phyloP scores from a whole-genome alignment of 2,797 vertebrate genomes.

The Apogon talboti region DNA sequence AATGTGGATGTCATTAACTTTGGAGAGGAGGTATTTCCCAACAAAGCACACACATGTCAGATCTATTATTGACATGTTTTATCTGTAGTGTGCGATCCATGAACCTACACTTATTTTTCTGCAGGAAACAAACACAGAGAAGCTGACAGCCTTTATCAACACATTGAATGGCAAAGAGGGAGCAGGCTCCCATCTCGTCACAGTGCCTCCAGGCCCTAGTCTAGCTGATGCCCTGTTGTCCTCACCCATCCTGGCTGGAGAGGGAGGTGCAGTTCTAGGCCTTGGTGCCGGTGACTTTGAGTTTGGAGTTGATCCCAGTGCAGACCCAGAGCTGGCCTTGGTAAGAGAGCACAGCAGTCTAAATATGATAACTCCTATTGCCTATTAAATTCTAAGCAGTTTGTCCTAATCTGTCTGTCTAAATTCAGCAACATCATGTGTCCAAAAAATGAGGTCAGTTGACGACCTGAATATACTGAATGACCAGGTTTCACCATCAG shows the following conservation, averaged over 20 bases:
- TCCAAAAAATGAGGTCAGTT: no score
- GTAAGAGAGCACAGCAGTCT: slow-evolving; percentile 76
- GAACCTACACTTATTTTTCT: slow-evolving; percentile 65
- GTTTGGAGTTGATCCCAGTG: slow-evolving; percentile 94
- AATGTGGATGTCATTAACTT: slow-evolving; percentile 98
- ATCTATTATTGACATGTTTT: neutral
- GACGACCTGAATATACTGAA: no score
- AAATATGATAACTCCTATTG: neutral
- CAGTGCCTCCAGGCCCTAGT: slow-evolving; percentile 93
- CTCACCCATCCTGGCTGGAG: slow-evolving; percentile 93
- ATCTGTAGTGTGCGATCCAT: slow-evolving; percentile 58
- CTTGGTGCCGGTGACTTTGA: slow-evolving; percentile 94
- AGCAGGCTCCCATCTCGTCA: slow-evolving; percentile 93
- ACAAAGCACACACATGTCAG: neutral
- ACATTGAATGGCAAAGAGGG: slow-evolving; percentile 95
- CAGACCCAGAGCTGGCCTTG: slow-evolving; percentile 93
- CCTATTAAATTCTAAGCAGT: no score
- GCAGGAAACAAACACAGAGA: slow-evolving; percentile 94
- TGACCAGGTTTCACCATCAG: no score
- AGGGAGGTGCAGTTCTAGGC: slow-evolving; percentile 93
- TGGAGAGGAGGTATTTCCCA: slow-evolving; percentile 90
- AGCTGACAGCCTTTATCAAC: slow-evolving; percentile 94
- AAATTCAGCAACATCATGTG: no score
- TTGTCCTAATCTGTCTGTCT: no score
- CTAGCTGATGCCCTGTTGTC: slow-evolving; percentile 93